Conservation (phyloP, 2,113 vertebrate genomes). For the Ginglymostoma cirratum region DNA sequence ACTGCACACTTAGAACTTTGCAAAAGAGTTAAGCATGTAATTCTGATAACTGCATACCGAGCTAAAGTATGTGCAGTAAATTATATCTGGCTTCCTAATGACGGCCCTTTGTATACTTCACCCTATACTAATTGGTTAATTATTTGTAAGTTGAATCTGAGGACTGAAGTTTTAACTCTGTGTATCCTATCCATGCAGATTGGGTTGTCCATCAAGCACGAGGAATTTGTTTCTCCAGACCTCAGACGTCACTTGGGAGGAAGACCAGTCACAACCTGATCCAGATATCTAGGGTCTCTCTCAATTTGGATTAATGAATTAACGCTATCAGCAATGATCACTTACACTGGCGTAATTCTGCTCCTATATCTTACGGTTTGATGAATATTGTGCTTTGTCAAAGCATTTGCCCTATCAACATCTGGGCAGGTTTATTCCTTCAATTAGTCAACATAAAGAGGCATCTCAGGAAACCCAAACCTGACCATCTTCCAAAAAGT, state of each 20-base stretch:
- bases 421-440: background rate
- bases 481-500: background rate
- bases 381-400: background rate
- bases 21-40: background rate
- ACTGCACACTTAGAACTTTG: background rate
- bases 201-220: background rate
- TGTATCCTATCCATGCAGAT: slow-evolving; percentile 4
- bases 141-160: background rate
- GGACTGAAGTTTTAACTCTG: background rate
- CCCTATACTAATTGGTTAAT: background rate
- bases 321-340: background rate
- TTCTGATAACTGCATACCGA: background rate
- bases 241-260: too few species aligned
- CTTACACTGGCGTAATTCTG: background rate
- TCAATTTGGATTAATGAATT: background rate
- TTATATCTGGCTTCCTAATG: too few species aligned
- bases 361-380: too few species aligned
- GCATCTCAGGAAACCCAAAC: background rate
- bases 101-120: background rate
- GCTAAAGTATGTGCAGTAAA: background rate
- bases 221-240: background rate
- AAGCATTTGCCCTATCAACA: background rate
- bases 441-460: background rate
- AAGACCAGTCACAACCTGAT: background rate
- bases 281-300: background rate